Conservation (phyloP, 2,888 invertebrate species). For the Oligia latruncula region DNA sequence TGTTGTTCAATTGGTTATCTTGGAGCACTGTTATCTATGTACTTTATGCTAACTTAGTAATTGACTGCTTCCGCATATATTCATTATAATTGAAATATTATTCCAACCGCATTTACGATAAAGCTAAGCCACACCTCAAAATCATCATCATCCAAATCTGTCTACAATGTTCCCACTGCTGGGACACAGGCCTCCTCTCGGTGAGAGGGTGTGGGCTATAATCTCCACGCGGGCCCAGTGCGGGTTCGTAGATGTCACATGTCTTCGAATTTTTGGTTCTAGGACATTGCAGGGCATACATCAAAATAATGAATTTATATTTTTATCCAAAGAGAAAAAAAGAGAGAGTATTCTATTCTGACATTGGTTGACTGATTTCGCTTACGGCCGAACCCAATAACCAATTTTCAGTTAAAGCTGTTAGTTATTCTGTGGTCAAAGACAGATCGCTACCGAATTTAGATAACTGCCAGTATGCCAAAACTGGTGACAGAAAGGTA, state of each 20-base stretch:
- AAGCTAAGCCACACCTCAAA: neutral
- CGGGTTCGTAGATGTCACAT: neutral
- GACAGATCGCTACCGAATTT: no score
- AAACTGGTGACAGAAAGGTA: no score
- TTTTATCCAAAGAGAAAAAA: neutral
- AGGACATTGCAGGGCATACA: neutral
- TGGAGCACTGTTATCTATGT: conserved; percentile 5
- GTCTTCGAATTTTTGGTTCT: neutral
- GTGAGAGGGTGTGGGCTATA: no score
- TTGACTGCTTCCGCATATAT: neutral
- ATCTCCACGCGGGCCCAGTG: neutral
- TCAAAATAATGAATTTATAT: neutral
- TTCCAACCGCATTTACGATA: neutral
- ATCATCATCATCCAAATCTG: neutral
- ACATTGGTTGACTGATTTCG: no score
- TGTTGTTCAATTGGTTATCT: conserved; percentile 33
- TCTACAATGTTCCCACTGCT: no score
- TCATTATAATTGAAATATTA: neutral
- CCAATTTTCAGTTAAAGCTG: no score
- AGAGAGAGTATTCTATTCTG: no score
- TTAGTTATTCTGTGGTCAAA: no score
- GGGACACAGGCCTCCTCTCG: no score
- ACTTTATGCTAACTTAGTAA: neutral
- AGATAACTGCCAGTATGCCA: no score
- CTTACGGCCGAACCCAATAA: no score